Evolutionary conservation across 2,888 invertebrate species (phyloP), one percentile per base, ranked within the genome.

Genomic region (Barypeithes pellucidus): DNA sequence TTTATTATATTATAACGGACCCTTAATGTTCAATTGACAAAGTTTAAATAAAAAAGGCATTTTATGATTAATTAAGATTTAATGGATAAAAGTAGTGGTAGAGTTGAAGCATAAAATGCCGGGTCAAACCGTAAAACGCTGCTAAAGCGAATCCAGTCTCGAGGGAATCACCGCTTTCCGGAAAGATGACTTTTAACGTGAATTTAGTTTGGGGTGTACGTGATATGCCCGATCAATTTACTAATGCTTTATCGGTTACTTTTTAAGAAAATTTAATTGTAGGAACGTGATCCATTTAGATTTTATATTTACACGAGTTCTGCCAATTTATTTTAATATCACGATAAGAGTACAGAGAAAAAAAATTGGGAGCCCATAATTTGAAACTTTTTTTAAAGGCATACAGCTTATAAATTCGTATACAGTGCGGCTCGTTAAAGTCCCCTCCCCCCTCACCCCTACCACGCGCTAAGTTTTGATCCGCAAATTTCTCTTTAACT

Each of bases 71-170:
- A 47, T 47, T 47, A 63, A 63, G 33, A 47, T 63, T 63, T 63
- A 63, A 63, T 63, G 63, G 47, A 11, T 63, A 63, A 50, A 50
- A 47, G 50, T 63, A 63, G 63, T 47, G 43, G 63, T 45, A 33
- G 50, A 63, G 47, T 63, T 50, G 50, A 63, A 50, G 63, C 63
- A 63, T 63, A 50, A 63, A 63, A 63, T 33, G 50, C 4, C 29
- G 14, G 47, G 63, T 45, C 63, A 47, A 33, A 24, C 47, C 63
- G 47, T 63, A 63, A 63, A 63, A 47, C 45, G 63, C 63, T 16
- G 63, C 16, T 47, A 47, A 63, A 63, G 50, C 63, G 47, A 47
- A 63, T 33, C n/a, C 14, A 29, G 47, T 63, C 63, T 18, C 63
- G 11, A 33, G 47, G 47, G 63, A 63, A 24, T 52, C 29, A 9